phyloP scores from a whole-genome alignment of 2,113 vertebrate genomes.

The Brienomyrus brachyistius region DNA sequence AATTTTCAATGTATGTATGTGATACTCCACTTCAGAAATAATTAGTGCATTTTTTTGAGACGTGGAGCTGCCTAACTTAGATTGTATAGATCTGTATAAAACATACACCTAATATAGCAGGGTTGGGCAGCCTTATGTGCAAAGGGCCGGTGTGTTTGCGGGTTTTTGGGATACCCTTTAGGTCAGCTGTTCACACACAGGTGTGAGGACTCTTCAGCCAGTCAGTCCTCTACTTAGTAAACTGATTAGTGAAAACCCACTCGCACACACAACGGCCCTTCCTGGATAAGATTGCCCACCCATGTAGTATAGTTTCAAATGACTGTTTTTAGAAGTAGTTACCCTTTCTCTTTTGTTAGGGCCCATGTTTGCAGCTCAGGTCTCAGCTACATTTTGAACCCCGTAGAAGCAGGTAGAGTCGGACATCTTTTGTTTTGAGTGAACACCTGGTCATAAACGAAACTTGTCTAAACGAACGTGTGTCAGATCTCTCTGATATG shows the following conservation, averaged over 20 bases:
- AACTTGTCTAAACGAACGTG: background rate
- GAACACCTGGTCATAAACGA: background rate
- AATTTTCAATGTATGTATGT: background rate
- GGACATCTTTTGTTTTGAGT: background rate
- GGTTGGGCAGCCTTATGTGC: too few relatives aligned
- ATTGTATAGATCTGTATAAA: background rate
- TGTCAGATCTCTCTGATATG: constrained; percentile 51
- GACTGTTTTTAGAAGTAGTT: background rate
- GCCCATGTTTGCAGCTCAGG: background rate
- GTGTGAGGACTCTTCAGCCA: too few relatives aligned
- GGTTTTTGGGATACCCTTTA: too few relatives aligned
- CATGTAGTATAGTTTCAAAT: background rate
- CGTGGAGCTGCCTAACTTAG: background rate
- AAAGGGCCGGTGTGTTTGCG: too few relatives aligned
- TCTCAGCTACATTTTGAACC: background rate
- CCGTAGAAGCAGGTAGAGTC: background rate
- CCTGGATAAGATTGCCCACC: too few relatives aligned
- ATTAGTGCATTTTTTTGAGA: background rate
- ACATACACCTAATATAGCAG: background rate
- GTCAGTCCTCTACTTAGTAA: too few relatives aligned
- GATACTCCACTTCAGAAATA: background rate
- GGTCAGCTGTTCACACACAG: too few relatives aligned
- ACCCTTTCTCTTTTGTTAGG: background rate
- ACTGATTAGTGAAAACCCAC: too few relatives aligned
- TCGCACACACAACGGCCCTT: too few relatives aligned